A percentile compares a stretch with the other conserved stretches of the same genome.
phyloP scores from a whole-genome alignment of 2,888 invertebrate species.

The Crossocerus cetratus region DNA sequence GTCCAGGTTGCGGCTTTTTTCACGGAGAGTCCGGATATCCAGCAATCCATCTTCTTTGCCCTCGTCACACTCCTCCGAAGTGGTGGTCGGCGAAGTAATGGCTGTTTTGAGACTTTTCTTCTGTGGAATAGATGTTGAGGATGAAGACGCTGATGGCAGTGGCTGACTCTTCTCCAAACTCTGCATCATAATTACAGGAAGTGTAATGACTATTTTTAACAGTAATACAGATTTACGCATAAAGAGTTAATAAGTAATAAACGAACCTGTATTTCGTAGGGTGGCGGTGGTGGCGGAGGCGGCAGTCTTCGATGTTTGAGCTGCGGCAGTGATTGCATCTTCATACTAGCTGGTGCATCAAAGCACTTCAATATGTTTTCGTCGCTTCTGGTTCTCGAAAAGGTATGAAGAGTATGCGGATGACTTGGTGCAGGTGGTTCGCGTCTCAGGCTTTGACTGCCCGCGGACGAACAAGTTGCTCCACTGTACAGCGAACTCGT shows the following conservation, averaged over 20 bases:
- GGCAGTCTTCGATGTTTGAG: slow-evolving; percentile 79
- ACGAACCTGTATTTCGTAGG: slow-evolving; percentile 75
- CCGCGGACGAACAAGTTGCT: slow-evolving; percentile 76
- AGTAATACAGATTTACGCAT: background rate
- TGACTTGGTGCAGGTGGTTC: slow-evolving; percentile 72
- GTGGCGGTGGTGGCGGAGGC: slow-evolving; percentile 81
- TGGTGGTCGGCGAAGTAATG: background rate
- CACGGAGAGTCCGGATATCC: slow-evolving; percentile 90
- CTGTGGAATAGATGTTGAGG: slow-evolving; percentile 49
- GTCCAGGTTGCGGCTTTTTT: slow-evolving; percentile 93
- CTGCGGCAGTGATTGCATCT: slow-evolving; percentile 72
- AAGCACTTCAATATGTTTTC: slow-evolving; percentile 88
- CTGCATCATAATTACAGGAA: slow-evolving; percentile 54
- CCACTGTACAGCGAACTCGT: slow-evolving; percentile 77
- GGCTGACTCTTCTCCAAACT: slow-evolving; percentile 72
- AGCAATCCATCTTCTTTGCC: slow-evolving; percentile 76
- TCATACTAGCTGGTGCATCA: slow-evolving; percentile 73
- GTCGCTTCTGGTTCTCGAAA: slow-evolving; percentile 85
- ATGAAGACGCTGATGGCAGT: slow-evolving; percentile 65
- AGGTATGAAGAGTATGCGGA: slow-evolving; percentile 66
- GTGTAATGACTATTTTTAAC: background rate
- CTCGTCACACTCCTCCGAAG: slow-evolving; percentile 46
- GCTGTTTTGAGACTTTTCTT: slow-evolving; percentile 40
- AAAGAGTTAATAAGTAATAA: background rate
- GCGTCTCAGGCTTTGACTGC: slow-evolving; percentile 75